Conservation (phyloP, 2,113 vertebrate genomes). For the Rhagologus leucostigma region DNA sequence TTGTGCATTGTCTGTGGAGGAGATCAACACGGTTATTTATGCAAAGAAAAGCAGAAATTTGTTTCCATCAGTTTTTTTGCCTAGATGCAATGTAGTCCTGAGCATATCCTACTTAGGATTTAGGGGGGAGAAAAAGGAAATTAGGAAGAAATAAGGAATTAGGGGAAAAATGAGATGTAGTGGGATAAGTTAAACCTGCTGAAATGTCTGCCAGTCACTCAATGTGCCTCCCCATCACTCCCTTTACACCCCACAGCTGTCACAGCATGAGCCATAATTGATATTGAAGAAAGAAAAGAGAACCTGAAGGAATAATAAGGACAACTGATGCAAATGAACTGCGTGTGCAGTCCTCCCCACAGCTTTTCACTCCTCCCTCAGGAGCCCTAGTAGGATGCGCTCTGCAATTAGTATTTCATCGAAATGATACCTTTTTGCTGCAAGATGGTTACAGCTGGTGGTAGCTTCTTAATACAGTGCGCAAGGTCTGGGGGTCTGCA, state of each 20-base stretch:
- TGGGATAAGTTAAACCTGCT: neutral
- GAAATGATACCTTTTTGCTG: neutral
- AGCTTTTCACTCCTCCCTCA: neutral
- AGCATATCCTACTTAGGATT: neutral
- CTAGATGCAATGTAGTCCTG: neutral
- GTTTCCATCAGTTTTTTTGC: neutral
- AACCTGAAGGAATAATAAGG: slow-evolving; percentile 1
- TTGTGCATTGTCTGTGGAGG: neutral
- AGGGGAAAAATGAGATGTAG: neutral
- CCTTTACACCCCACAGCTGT: neutral
- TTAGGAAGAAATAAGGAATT: neutral
- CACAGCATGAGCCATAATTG: slow-evolving; percentile 8
- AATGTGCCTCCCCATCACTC: neutral
- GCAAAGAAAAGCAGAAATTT: neutral
- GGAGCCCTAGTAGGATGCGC: neutral
- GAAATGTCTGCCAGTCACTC: neutral
- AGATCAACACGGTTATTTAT: neutral
- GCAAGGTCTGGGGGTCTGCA: neutral
- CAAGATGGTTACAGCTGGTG: neutral
- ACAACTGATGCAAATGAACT: slow-evolving; percentile 7
- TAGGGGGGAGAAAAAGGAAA: neutral
- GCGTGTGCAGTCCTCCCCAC: neutral
- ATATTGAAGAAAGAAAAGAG: neutral
- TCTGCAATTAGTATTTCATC: slow-evolving; percentile 22
- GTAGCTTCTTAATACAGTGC: neutral